Conservation (phyloP, 1,140 invertebrate genomes). For the Drosophila insularis region DNA sequence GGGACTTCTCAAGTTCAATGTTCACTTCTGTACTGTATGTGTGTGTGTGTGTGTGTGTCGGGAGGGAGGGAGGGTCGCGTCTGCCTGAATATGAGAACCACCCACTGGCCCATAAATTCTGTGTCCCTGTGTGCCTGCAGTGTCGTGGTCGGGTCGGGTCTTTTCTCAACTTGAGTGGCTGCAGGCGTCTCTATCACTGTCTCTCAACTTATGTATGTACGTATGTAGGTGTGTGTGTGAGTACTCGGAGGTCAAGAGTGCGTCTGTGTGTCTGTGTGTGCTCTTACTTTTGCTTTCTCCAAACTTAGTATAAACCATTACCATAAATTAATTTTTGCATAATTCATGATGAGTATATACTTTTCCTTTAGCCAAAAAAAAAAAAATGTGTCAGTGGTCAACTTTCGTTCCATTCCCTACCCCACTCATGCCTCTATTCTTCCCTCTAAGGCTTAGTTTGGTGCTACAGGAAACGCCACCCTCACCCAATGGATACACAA, state of each 20-base stretch:
- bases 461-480: conserved; percentile 36
- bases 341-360: conserved; percentile 39
- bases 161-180: conserved; percentile 43
- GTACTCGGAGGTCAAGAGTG: conserved; percentile 10
- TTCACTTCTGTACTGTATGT: conserved; percentile 48
- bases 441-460: not conserved
- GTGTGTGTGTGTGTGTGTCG: too few relatives aligned
- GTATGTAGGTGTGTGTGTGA: conserved; percentile 29
- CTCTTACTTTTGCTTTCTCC: conserved; percentile 47
- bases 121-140: conserved; percentile 31
- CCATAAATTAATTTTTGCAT: conserved; percentile 58
- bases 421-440: not conserved
- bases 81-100: conserved; percentile 36
- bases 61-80: not conserved
- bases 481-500: conserved; percentile 62
- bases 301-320: conserved; percentile 33
- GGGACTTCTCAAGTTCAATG: conserved; percentile 68
- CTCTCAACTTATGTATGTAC: conserved; percentile 35
- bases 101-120: conserved; percentile 54
- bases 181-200: conserved; percentile 40
- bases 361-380: not conserved
- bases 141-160: conserved; percentile 18
- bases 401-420: conserved; percentile 20
- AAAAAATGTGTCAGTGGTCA: conserved; percentile 47
- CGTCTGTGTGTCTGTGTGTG: conserved; percentile 35